Base-by-base conservation (phyloP, 2,888 invertebrate genomes). In the Drosophila kanekoi region DNA sequence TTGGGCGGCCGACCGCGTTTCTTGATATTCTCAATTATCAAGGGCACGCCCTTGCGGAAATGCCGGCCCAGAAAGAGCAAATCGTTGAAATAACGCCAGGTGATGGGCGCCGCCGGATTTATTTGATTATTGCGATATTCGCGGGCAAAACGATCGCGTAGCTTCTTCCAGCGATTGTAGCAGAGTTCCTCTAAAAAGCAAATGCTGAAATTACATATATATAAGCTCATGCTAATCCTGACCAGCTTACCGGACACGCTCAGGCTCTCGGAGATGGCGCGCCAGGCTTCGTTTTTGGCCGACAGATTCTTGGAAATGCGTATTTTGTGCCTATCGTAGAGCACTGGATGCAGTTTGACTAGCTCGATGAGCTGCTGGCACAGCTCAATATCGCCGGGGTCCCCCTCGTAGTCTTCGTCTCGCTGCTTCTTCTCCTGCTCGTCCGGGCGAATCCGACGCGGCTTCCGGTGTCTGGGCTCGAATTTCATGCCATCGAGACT, bases 271-370 rank as follows among this genome's bases (percentile, higher is more conserved):
- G 91, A 89, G 16, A 90, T 91, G 4, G 79, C 72, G 2, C 79
- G 72, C 90, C 90, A 90, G 1, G 90, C 91, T 4, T 88, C 88
- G 48, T 91, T 91, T 58, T 90, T 90, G 16, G 88, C 81, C 0
- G 91, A 69, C 4, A 90, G 64, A 68, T 90, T 90, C 47, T 90
- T 90, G 1, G 90, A 91, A n/a, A 90, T 89, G 16, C 91, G 71
- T 33, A 90, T 91, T 57, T 89, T 80, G 28, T 88, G 81, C 0
- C 84, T 73, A 54, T 90, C 91, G 33, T 91, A 90, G 8, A 90
- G 60, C 3, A 90, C 91, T 0, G 91, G 88, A 72, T 89, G 81
- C 16, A 77, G 59, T 58, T 91, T 90, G 4, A 90, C 90, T 49
- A 91, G 67, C 20, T 77, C 82, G 32, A 90, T 90, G 2, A 90